These are phyloP conservation scores for Nephrotoma flavescens DNA, from an alignment of 2,888 invertebrate genomes.

Conservation along the genomic window DNA sequence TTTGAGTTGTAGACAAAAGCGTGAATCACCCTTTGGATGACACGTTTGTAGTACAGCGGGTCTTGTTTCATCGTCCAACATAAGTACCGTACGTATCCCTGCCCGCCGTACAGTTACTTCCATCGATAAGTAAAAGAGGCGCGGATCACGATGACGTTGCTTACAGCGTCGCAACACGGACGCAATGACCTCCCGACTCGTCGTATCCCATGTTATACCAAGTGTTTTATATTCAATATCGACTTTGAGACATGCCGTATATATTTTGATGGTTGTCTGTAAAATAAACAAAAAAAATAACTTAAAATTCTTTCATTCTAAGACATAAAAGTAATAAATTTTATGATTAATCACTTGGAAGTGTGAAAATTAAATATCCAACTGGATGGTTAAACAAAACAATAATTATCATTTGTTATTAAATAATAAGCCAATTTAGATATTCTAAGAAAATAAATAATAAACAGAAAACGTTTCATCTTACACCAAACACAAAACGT, in stretches of 20 bases:
- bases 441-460: background rate
- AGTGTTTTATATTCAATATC: constrained; percentile 95
- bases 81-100: constrained; percentile 65
- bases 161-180: constrained; percentile 64
- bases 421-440: background rate
- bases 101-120: constrained; percentile 78
- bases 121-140: constrained; percentile 88
- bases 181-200: constrained; percentile 72
- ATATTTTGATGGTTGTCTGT: constrained; percentile 86
- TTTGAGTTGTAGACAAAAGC: constrained; percentile 75
- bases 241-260: constrained; percentile 73
- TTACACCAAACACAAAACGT: background rate
- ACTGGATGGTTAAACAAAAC: background rate
- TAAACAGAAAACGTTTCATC: background rate
- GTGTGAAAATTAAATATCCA: background rate
- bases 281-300: constrained; percentile 23
- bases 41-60: constrained; percentile 87
- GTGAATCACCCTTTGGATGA: constrained; percentile 85
- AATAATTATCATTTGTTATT: background rate
- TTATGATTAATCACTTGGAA: background rate
- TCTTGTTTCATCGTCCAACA: constrained; percentile 74
- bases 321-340: background rate
- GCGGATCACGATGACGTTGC: constrained; percentile 83
- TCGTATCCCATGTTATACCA: constrained; percentile 76
- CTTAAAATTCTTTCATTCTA: background rate